Evolutionary conservation across 2,797 vertebrate species (phyloP), one percentile per base, ranked within the genome.

Genomic region (Eulemur albifrons): DNA sequence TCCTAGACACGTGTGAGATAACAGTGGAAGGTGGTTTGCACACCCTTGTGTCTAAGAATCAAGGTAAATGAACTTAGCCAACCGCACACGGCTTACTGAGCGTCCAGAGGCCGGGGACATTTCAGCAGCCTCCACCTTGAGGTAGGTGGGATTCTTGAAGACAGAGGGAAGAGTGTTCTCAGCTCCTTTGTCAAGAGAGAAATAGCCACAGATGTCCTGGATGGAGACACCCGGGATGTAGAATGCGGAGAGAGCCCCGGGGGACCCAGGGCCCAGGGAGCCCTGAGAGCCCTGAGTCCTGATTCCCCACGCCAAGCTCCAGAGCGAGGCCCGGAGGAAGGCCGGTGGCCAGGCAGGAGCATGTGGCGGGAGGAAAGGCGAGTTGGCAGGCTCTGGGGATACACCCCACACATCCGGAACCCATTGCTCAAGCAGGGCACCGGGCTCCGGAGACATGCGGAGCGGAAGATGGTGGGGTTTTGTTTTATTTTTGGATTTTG

Each of bases 401-500:
- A 18, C 20, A 21, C 89, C 88, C 92, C 86, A 81, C 93, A 94
- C 96, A 97, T 96, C 90, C 88, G 14, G 96, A 97, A 84, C 72
- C 95, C 94, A 96, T 88, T 90, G 95, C 82, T 83, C 2, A 4
- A 81, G 43, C 61, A 48, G 50, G 72, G 67, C 72, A 89, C 43
- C 1, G 17, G 70, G 86, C 93, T 97, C 94, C 95, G 72, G 77
- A 92, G 84, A 79, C 89, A n/a, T n/a, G 95, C 90, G 81, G 95
- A 96, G 96, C 2, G 0, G 95, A 96, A 97, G 95, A 97, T 65
- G 83, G 82, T 43, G 81, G 87, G 83, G 67, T 89, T 97, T 96
- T 96, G 96, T 92, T 97, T 97, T 97, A 97, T 97, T 98, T 98
- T 97, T 96, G 95, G 95, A 97, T 91, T 97, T 97, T 65, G 67